phyloP scores from a whole-genome alignment of 35 echinoderm and acorn worm species.

The Amphiura filiformis region DNA sequence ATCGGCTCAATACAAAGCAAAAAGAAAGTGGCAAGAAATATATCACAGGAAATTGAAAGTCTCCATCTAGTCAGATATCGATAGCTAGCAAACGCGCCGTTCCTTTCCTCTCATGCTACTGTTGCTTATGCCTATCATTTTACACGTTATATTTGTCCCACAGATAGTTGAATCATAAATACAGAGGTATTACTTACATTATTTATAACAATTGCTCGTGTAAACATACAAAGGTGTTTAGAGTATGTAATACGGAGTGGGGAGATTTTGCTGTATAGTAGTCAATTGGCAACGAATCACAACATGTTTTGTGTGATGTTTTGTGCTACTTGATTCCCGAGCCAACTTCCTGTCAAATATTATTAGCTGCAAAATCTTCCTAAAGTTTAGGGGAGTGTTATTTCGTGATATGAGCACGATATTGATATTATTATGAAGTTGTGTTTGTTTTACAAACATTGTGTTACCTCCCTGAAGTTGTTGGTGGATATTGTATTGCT shows the following conservation, averaged over 20 bases:
- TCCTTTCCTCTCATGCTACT: background rate
- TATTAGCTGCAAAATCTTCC: background rate
- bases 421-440: background rate
- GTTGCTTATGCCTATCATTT: background rate
- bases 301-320: background rate
- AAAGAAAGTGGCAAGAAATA: background rate
- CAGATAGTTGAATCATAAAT: slow-evolving; percentile 3
- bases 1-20: background rate
- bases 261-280: background rate
- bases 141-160: background rate
- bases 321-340: background rate
- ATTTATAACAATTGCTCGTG: slow-evolving; percentile 6
- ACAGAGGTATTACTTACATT: background rate
- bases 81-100: background rate
- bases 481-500: no score
- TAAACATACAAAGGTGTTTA: slow-evolving; percentile 15
- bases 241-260: background rate
- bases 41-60: background rate
- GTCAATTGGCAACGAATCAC: background rate
- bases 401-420: background rate
- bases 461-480: background rate
- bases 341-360: background rate
- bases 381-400: background rate
- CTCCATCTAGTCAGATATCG: background rate
- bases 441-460: background rate